phyloP scores from a whole-genome alignment of 2,113 vertebrate species.

The Heterotis niloticus region DNA sequence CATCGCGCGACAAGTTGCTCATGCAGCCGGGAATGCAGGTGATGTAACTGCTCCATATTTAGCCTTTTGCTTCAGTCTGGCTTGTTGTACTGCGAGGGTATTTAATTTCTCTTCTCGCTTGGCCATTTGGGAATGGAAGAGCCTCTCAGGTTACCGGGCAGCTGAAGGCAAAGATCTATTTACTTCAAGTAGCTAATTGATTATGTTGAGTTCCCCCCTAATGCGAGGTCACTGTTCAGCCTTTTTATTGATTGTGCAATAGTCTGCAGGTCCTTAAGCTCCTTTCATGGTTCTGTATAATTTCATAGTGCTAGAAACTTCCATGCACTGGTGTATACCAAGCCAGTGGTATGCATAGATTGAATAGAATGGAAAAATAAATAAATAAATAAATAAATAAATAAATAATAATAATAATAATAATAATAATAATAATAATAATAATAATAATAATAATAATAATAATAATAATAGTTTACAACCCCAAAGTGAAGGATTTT shows the following conservation, averaged over 20 bases:
- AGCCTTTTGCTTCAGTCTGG: constrained; percentile 53
- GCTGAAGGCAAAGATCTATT: constrained; percentile 76
- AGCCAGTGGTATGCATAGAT: background rate
- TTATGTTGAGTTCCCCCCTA: constrained; percentile 61
- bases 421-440: too few relatives aligned
- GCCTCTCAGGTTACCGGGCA: constrained; percentile 71
- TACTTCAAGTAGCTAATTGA: constrained; percentile 81
- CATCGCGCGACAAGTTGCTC: background rate
- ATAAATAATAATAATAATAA: too few relatives aligned
- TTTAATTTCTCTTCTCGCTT: constrained; percentile 63
- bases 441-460: too few relatives aligned
- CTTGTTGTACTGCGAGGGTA: constrained; percentile 51
- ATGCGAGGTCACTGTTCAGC: constrained; percentile 51
- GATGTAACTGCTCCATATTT: constrained; percentile 67
- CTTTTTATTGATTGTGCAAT: constrained; percentile 56
- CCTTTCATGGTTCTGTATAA: constrained; percentile 44
- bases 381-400: too few relatives aligned
- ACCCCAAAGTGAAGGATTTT: too few relatives aligned
- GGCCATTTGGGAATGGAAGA: constrained; percentile 49
- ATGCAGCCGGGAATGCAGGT: constrained; percentile 28
- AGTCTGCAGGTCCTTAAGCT: constrained; percentile 50
- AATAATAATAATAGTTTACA: too few relatives aligned
- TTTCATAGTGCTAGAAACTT: constrained; percentile 20
- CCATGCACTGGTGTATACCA: background rate
- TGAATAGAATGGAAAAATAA: background rate